These are phyloP conservation scores for Himalopsyche japonica DNA, from an alignment of 2,888 invertebrate species.

Conservation along the genomic window DNA sequence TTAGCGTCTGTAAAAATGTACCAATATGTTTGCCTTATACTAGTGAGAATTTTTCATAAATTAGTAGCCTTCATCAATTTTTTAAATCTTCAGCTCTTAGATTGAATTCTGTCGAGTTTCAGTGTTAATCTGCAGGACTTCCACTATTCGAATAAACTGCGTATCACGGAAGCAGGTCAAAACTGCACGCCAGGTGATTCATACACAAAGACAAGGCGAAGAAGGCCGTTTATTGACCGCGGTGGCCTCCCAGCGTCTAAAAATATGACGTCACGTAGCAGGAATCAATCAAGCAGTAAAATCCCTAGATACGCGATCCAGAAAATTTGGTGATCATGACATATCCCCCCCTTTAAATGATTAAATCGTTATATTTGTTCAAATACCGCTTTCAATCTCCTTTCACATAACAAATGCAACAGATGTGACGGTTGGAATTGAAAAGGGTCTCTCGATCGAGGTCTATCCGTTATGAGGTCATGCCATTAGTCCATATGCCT, in stretches of 20 bases:
- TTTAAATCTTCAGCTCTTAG: no score
- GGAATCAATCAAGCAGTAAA: no score
- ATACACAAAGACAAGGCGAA: not conserved
- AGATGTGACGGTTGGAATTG: slow-evolving; percentile 20
- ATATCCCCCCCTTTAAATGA: not conserved
- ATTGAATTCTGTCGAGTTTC: no score
- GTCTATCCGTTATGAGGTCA: slow-evolving; percentile 36
- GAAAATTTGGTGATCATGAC: not conserved
- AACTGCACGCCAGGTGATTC: not conserved
- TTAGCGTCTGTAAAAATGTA: no score
- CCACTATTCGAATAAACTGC: not conserved
- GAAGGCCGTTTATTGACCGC: not conserved
- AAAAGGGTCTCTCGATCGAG: slow-evolving; percentile 12
- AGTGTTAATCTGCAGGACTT: no score
- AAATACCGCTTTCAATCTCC: not conserved
- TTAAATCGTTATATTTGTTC: not conserved
- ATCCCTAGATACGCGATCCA: no score
- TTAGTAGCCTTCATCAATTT: no score
- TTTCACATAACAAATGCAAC: slow-evolving; percentile 20
- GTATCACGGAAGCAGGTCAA: not conserved
- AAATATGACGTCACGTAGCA: no score
- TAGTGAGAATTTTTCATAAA: no score
- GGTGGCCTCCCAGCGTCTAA: no score
- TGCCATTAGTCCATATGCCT: not conserved
- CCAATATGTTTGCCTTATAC: no score